Evolutionary conservation across 2,797 vertebrate genomes (phyloP).

Genomic region (Eulemur rubriventer): DNA sequence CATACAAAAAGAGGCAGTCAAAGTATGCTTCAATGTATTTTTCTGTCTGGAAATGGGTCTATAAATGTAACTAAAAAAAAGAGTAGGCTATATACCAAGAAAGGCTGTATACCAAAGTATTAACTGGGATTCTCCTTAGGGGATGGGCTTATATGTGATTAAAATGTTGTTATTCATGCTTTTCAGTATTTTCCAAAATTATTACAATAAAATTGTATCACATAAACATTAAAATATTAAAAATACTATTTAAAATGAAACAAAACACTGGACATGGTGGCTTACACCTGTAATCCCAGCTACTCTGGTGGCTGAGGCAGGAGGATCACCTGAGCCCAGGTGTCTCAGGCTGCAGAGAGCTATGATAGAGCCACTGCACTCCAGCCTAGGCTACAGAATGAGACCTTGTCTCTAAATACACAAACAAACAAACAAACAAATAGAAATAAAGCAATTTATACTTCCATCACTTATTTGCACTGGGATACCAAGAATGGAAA

Average conservation of each 20-base stretch:
- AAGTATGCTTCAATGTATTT: conserved; percentile 31
- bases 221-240: conserved; percentile 18
- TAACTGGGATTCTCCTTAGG: conserved; percentile 15
- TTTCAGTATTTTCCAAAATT: conserved; percentile 48
- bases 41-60: conserved; percentile 29
- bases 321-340: too few relatives aligned
- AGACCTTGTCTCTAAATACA: too few relatives aligned
- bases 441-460: conserved; percentile 37
- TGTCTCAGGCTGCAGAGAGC: too few relatives aligned
- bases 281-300: too few relatives aligned
- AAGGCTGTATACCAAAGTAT: background rate
- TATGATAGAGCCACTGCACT: too few relatives aligned
- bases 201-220: conserved; percentile 3
- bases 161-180: background rate
- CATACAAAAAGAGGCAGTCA: background rate
- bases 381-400: too few relatives aligned
- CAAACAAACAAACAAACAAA: too few relatives aligned
- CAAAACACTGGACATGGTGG: too few relatives aligned
- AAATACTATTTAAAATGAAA: background rate
- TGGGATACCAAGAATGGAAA: conserved; percentile 28
- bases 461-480: background rate
- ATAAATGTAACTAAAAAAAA: conserved; percentile 31
- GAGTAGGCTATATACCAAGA: background rate
- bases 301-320: too few relatives aligned
- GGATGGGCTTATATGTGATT: background rate